Evolutionary conservation across 2,797 vertebrate species (phyloP), one percentile per base, ranked within the genome.

Genomic region (Gila robusta): DNA sequence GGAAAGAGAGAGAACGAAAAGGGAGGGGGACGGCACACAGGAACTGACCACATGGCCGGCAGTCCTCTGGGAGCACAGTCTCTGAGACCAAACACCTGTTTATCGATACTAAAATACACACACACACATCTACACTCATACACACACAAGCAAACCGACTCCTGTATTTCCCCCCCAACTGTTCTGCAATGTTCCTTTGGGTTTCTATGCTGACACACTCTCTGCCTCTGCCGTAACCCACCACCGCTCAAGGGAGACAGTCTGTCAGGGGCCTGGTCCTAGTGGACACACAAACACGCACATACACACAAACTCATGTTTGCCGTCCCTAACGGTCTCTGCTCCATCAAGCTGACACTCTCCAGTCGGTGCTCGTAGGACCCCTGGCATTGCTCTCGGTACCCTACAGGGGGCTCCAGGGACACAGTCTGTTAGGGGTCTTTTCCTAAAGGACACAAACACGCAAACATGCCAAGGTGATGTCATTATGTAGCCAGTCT

Each of bases 391-490:
- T 71, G 89, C 91, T 91, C 91, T 88, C 89, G 67, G 32, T 80
- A 67, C 84, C 80, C 85, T 86, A 83, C 87, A 86, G 85, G 89
- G 88, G 86, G 91, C 93, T 92, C 91, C 85, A 64, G 91, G 92
- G 93, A 94, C 39, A 54, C 89, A 88, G 91, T 91, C 92, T 90
- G 90, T 87, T 17, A 91, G 91, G 92, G 92, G 71, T 80, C 87
- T 85, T 87, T 74, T 88, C 89, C 85, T 86, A 83, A 69, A 80
- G 73, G 79, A 87, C 83, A 76, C 70, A 81, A n/a, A 88, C 82
- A 92, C 19, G 74, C 88, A 86, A 56, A 86, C 62, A 86, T 84
- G 84, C 82, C 49, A 81, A 85, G 83, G 76, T 89, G 88, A 89
- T 88, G 87, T 90, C 81, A 86, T 78, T 69, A 44, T 56, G 72